Conservation (phyloP, 2,113 vertebrate species). For the Amia ocellicauda region DNA sequence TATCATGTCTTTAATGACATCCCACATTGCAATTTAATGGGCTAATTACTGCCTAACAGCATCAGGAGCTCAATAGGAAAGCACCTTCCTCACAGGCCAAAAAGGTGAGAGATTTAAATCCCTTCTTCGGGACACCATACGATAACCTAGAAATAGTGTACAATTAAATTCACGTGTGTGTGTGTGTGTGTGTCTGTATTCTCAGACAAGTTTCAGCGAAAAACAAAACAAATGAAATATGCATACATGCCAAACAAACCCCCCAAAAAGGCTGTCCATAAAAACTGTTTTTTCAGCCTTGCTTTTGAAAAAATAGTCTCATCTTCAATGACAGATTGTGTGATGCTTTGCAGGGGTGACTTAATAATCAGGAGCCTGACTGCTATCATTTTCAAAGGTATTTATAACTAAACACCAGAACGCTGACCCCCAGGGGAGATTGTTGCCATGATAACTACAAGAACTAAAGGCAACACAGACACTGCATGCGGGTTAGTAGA, state of each 20-base stretch:
- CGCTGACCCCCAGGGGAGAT: constrained; percentile 2
- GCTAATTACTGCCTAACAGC: constrained; percentile 22
- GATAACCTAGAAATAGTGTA: no score
- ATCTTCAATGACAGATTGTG: no score
- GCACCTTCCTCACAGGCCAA: not conserved
- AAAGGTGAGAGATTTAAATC: constrained; percentile 13
- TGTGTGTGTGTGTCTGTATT: constrained; percentile 17
- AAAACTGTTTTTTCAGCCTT: no score
- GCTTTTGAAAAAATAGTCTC: no score
- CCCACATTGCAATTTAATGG: constrained; percentile 19
- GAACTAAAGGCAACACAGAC: no score
- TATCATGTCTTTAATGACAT: not conserved
- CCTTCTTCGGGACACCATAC: not conserved
- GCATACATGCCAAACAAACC: no score
- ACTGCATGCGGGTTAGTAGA: no score
- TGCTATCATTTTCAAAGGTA: constrained; percentile 18
- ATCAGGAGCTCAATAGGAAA: constrained; percentile 10
- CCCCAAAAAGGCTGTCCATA: constrained; percentile 6
- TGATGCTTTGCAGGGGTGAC: constrained; percentile 6
- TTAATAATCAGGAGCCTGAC: constrained; percentile 7
- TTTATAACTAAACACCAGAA: not conserved
- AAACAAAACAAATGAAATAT: no score
- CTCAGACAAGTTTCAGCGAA: constrained; percentile 23
- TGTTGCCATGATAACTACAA: constrained; percentile 12
- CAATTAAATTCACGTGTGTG: no score